phyloP scores from a whole-genome alignment of 2,113 vertebrate genomes.

The Clupea harengus region DNA sequence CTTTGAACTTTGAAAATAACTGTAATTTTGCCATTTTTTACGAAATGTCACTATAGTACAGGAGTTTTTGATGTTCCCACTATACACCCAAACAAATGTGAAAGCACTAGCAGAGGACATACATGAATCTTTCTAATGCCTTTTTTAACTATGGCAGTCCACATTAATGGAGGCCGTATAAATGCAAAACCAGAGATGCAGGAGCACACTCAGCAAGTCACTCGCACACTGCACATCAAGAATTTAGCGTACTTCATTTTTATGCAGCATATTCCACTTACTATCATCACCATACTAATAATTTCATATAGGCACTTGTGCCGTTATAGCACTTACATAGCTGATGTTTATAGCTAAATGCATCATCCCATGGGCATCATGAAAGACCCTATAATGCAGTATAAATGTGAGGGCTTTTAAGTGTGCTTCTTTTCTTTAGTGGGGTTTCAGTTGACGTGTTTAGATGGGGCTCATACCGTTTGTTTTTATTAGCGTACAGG shows the following conservation, averaged over 20 bases:
- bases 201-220: neutral
- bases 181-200: neutral
- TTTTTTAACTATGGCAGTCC: neutral
- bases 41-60: neutral
- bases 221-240: neutral
- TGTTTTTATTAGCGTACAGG: neutral
- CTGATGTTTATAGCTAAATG: neutral
- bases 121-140: neutral
- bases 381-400: neutral
- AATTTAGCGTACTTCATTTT: neutral
- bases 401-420: neutral
- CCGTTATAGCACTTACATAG: neutral
- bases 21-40: neutral
- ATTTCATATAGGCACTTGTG: neutral
- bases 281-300: slow-evolving; percentile 6
- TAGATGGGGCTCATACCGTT: too few relatives aligned
- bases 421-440: neutral
- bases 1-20: neutral
- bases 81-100: neutral
- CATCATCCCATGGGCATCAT: neutral
- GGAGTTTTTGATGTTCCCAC: neutral
- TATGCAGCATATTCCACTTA: neutral
- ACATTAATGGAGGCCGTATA: neutral
- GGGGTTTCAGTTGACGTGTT: too few relatives aligned
- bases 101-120: neutral